A percentile compares a stretch with the other conserved stretches of the same genome.
phyloP scores from a whole-genome alignment of 2,113 vertebrate species.

The Tragulus kanchil region DNA sequence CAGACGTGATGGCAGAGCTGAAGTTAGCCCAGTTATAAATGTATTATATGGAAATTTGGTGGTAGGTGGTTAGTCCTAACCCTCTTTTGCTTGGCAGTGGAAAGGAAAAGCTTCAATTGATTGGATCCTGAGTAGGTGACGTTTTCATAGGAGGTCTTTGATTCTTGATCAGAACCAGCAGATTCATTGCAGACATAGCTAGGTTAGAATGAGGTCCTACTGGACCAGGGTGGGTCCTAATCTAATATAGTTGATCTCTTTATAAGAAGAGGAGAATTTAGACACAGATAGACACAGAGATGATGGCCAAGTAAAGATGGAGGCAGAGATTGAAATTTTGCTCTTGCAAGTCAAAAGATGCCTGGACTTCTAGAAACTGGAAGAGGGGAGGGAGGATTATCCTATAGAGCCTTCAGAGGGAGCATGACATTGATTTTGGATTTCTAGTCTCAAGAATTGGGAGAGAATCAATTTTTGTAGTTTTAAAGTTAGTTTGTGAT shows the following conservation, averaged over 20 bases:
- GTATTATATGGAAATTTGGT: neutral
- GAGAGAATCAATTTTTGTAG: neutral
- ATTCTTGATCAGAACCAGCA: neutral
- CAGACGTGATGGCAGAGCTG: neutral
- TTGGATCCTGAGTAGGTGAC: neutral
- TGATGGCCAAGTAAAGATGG: neutral
- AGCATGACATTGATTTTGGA: neutral
- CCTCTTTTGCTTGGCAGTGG: neutral
- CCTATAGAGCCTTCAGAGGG: neutral
- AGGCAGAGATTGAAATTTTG: neutral
- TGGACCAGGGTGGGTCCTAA: neutral
- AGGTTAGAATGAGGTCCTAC: neutral
- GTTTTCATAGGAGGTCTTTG: slow-evolving; percentile 14
- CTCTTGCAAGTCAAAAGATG: neutral
- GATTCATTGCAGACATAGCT: neutral
- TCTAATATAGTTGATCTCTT: neutral
- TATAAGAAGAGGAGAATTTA: neutral
- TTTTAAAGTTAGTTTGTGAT: neutral
- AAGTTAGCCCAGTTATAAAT: neutral
- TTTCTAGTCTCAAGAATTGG: neutral
- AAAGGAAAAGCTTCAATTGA: neutral
- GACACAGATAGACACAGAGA: neutral
- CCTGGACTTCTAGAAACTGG: neutral
- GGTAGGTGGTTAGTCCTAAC: neutral
- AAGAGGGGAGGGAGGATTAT: neutral